Conservation (phyloP, 2,113 vertebrate genomes). For the Aldabrachelys gigantea region DNA sequence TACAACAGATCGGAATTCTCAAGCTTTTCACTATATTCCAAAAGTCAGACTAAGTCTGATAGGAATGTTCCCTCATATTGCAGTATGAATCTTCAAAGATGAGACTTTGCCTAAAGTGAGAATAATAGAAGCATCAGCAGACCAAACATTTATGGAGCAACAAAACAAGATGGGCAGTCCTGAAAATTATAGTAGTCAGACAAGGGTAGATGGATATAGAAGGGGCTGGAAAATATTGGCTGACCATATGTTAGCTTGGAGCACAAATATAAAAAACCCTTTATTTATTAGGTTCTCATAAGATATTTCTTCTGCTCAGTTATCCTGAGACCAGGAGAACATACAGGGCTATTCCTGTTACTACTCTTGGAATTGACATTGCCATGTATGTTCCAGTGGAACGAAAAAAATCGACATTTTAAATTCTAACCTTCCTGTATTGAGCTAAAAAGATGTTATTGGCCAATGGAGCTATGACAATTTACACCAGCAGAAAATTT, state of each 20-base stretch:
- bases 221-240: background rate
- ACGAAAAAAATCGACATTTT: background rate
- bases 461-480: background rate
- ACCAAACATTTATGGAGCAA: background rate
- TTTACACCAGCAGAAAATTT: background rate
- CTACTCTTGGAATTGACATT: background rate
- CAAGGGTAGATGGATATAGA: background rate
- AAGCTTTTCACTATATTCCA: background rate
- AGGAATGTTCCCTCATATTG: background rate
- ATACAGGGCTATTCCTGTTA: background rate
- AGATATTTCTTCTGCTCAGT: constrained; percentile 14
- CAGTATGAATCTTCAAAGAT: background rate
- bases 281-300: background rate
- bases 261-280: background rate
- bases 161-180: background rate
- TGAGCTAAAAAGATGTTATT: background rate
- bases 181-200: background rate
- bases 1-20: background rate
- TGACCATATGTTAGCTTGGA: constrained; percentile 1
- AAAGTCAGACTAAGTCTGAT: background rate
- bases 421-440: background rate
- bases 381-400: background rate
- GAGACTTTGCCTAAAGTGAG: background rate
- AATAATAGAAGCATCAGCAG: background rate
- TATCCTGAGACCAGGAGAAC: background rate